Base-by-base conservation (phyloP, 2,797 vertebrate species). In the Arnoldichthys spilopterus region DNA sequence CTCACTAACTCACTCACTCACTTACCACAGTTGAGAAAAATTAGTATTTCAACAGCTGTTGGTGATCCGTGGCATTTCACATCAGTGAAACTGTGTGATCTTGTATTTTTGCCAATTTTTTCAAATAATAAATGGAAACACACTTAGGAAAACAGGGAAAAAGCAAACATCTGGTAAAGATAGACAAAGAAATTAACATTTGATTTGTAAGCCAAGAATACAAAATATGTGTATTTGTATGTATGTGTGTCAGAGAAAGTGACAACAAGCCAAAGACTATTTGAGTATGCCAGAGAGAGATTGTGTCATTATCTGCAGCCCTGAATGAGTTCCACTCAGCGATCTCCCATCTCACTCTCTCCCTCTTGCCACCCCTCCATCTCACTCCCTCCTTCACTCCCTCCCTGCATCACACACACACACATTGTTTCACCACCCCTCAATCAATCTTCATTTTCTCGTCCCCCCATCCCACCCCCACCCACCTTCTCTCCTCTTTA, bases 361-460 rank as follows among this genome's bases (percentile, higher is more conserved):
- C 56, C 37, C 58, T 74, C 75, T 59, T 53, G 53, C 64, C 18
- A 32, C 13, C 54, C 43, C 68, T 51, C 59, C 18, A 37, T 51
- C 26, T 56, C 56, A 37, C 51, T 74, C 66, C 54, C 47, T 70
- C 66, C 20, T 24, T 20, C 45, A 24, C 69, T 43, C 62, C 3
- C 26, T 32, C 22, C 15, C 34, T n/a, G n/a, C n/a, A n/a, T 30
- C 34, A 30, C 64, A 58, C 67, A 37, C 58, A 63, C 72, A 45
- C 11, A 40, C 76, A 63, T 72, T 61, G 67, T 58, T 67, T 66
- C 71, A 28, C 87, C 74, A 71, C 85, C 61, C 81, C 80, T 78
- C 84, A 84, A 91, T 92, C 89, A 88, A 87, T 92, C 91, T 90
- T 90, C 87, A 90, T 92, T 93, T 90, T 84, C 83, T 67, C n/a